Base-by-base conservation (phyloP, 2,113 vertebrate genomes). In the Riparia riparia region DNA sequence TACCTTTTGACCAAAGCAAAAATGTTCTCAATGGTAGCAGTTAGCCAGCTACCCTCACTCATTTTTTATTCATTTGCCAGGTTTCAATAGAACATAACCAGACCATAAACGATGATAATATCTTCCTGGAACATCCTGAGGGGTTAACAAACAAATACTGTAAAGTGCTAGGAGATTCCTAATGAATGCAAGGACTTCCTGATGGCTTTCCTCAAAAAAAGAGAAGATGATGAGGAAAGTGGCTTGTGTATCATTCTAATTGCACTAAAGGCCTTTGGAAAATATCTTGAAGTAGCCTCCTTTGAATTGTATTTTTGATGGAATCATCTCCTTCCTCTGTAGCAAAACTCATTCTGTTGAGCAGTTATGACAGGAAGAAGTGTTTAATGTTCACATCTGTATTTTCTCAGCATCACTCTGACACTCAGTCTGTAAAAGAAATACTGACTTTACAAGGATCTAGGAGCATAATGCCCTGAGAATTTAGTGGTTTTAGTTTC, bases 371-470 rank as follows among this genome's bases (percentile, higher is more conserved):
- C 82, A 96, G 69, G 65, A 94, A 73, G 56, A 84, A 91, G 28
- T 39, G 51, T 77, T 78, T 82, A 42, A 71, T 82, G 63, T 88
- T 90, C 53, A 4, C 44, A 84, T 90, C 76, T 94, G 69, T 49
- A 49, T 86, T 95, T 94, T 93, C 54, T 96, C 86, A 93, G 53
- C 58, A 66, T 70, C 39, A 10, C 39, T 89, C 31, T 56, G 50
- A 84, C 20, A 32, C 22, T 64, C 4, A 5, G 14, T 61, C 29
- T 45, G 37, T 83, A 32, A 57, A 92, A 92, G 82, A 76, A 86
- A 74, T 86, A 69, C 28, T 29, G 14, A 8, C 18, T 93, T 65
- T 92, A 42, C n/a, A 54, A 70, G 44, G 42, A 54, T 65, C 73
- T 80, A 61, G 17, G 81, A 15, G 19, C 8, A 13, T 65, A 85